Evolutionary conservation across 2,888 invertebrate genomes (phyloP).

Genomic region (Teleiodes luculella): DNA sequence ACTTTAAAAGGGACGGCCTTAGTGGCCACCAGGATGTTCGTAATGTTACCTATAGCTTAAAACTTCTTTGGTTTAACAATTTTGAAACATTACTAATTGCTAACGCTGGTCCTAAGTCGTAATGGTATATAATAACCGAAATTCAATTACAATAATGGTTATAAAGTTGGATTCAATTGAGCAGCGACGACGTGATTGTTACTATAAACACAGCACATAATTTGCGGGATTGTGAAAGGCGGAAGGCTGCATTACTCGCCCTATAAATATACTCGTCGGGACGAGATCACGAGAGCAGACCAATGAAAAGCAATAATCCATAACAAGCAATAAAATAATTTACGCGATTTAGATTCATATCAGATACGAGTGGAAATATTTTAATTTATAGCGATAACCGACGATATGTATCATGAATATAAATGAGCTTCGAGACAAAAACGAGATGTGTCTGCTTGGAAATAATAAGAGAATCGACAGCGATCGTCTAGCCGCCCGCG

Average conservation of each 20-base stretch:
- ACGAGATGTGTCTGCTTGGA: constrained; percentile 71
- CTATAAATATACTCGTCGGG: constrained; percentile 14
- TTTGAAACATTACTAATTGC: no score
- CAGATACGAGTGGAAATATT: constrained; percentile 52
- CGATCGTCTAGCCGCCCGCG: constrained; percentile 57
- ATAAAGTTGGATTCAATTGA: constrained; percentile 15
- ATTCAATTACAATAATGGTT: constrained; percentile 12
- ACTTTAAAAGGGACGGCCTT: no score
- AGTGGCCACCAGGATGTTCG: no score
- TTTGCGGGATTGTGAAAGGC: constrained; percentile 20
- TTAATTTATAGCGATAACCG: constrained; percentile 72
- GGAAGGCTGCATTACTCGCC: constrained; percentile 16
- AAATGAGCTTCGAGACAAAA: constrained; percentile 70
- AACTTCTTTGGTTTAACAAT: no score
- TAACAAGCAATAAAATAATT: constrained; percentile 39
- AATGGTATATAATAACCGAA: constrained; percentile 3
- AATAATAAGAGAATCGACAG: constrained; percentile 73
- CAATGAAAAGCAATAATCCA: constrained; percentile 15
- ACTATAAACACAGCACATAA: constrained; percentile 17
- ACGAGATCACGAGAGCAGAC: constrained; percentile 26
- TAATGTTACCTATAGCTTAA: no score
- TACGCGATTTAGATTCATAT: constrained; percentile 43
- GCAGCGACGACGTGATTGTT: constrained; percentile 14
- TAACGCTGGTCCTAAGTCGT: background rate
- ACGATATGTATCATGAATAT: constrained; percentile 74